Percentiles rank a stretch among this genome's conserved stretches.
Evolutionary conservation across 1,140 invertebrate species (phyloP).

Genomic region (Drosophila bocqueti): DNA sequence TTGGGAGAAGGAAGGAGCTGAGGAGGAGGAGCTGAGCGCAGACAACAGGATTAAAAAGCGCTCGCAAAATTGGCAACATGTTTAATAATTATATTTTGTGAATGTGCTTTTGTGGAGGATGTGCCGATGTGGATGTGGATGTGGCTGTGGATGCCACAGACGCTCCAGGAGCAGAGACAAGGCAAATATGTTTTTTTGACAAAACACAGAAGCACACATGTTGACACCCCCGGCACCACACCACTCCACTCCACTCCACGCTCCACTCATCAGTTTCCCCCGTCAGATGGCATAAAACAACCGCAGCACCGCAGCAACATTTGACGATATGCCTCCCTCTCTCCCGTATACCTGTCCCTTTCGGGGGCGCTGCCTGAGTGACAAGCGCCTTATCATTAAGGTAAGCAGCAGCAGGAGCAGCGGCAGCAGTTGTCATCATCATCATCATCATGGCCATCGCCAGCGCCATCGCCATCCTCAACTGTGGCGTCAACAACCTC

Average conservation of each 20-base stretch:
- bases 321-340: conserved; percentile 56
- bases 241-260: conserved; percentile 8
- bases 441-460: conserved; percentile 57
- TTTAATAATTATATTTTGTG: conserved; percentile 83
- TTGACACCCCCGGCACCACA: conserved; percentile 45
- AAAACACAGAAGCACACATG: conserved; percentile 81
- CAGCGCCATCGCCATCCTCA: conserved; percentile 39
- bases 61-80: conserved; percentile 82
- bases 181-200: conserved; percentile 81
- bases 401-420: conserved; percentile 58
- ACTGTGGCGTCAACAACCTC: conserved; percentile 75
- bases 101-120: conserved; percentile 66
- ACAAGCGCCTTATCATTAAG: conserved; percentile 83
- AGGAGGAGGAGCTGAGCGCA: conserved; percentile 38
- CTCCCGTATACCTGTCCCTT: conserved; percentile 6
- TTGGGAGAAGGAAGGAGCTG: conserved; percentile 5
- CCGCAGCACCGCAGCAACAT: conserved; percentile 79
- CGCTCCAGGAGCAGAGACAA: conserved; percentile 57
- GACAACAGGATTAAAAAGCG: conserved; percentile 83
- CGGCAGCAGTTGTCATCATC: conserved; percentile 66
- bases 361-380: conserved; percentile 65
- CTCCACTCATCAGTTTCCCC: conserved; percentile 14
- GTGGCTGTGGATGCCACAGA: conserved; percentile 33
- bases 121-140: conserved; percentile 20
- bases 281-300: conserved; percentile 80